Conservation (phyloP, 2,113 vertebrate species). For the Cyphomyrus discorhynchus region DNA sequence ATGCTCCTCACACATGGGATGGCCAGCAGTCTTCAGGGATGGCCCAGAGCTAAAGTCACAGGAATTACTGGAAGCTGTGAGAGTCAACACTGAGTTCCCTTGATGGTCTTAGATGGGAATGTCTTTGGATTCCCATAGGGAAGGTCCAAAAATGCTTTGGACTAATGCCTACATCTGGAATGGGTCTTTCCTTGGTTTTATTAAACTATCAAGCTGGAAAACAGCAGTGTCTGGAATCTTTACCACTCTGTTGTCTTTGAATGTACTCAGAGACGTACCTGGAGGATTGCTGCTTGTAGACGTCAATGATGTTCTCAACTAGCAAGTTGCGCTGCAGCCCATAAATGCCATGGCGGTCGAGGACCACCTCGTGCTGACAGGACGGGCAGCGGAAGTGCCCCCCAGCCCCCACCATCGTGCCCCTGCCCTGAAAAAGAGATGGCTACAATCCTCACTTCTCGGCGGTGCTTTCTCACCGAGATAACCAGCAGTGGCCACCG, state of each 20-base stretch:
- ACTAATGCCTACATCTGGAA: not conserved
- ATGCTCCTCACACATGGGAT: slow-evolving; percentile 56
- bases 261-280: slow-evolving; percentile 35
- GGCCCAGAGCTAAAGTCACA: slow-evolving; percentile 36
- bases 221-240: not conserved
- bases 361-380: slow-evolving; percentile 63
- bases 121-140: not conserved
- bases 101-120: not conserved
- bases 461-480: slow-evolving; percentile 13
- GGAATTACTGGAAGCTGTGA: not conserved
- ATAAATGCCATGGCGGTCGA: slow-evolving; percentile 70
- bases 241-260: not conserved
- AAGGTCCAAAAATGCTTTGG: not conserved
- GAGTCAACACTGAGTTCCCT: not conserved
- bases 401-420: slow-evolving; percentile 48
- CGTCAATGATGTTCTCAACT: slow-evolving; percentile 70
- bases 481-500: no score
- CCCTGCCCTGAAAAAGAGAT: slow-evolving; percentile 60
- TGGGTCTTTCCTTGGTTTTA: not conserved
- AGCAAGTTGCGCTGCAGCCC: slow-evolving; percentile 67
- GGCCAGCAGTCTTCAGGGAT: slow-evolving; percentile 31
- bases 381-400: slow-evolving; percentile 54
- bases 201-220: not conserved
- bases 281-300: slow-evolving; percentile 62
- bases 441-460: slow-evolving; percentile 45